Base-by-base conservation (phyloP, 1,140 invertebrate genomes). In the Riptortus pedestris region DNA sequence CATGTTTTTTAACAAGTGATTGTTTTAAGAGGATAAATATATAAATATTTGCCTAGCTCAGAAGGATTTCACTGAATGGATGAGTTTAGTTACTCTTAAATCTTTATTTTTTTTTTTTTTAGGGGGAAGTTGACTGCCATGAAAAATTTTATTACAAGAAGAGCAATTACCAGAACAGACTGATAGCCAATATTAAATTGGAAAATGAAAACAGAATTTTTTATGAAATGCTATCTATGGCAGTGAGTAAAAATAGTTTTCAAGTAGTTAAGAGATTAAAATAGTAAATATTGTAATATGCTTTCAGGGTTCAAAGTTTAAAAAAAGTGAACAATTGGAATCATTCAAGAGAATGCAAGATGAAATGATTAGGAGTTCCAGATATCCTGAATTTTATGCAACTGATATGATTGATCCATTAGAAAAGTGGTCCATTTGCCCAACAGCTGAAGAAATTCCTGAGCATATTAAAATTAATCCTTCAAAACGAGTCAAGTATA, bases 341-440 rank as follows among this genome's bases (percentile, higher is more conserved):
- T n/a, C 28, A 28, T 58, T 57, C 60, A 47, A 29, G 26, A 43
- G 26, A 20, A 27, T 27, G 16, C 29, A 33, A 33, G 45, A 60
- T 14, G 51, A n/a, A 20, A 60, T 48, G 47, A 62, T 62, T 62
- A 61, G 51, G n/a, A 20, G 14, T 28, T 45, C 33, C 22, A 62
- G 28, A n/a, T 24, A 62, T 52, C 59, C 48, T 48, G 60, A 60
- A 27, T 48, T 45, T 33, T 62, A 65, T 48, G 48, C 61, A 47
- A 65, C 31, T 62, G 51, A 48, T 33, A 16, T 66, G n/a, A 26
- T 60, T 14, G 31, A 63, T 52, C 48, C 51, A 27, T 48, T 66
- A 33, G 60, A 66, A 57, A 62, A 18, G 18, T 59, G 52, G 60
- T 28, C 20, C n/a, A 60, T 61, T 26, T 64, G 22, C 18, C 65